Base-by-base conservation (phyloP, 2,888 invertebrate species). In the Dascillus cervinus region DNA sequence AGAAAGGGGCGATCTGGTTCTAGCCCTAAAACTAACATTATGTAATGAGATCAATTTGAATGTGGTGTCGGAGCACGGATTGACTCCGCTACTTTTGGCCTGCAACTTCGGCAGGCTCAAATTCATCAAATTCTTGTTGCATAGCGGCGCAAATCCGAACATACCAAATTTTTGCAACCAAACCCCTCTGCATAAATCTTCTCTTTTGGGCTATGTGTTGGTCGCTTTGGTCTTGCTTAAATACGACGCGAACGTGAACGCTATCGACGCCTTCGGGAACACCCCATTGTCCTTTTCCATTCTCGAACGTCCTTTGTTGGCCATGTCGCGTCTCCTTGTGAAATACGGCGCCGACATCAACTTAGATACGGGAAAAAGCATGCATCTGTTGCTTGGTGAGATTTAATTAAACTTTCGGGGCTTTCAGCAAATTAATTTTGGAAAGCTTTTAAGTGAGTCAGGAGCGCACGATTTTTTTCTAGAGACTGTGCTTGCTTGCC, bases 241-340 rank as follows among this genome's bases (percentile, higher is more conserved):
- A 2, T 60, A 61, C 14, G 64, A 64, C 3, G 56, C 66, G 6
- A 39, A 55, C 4, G 45, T 64, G 4, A 66, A 64, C 26, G 38
- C 64, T 2, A 62, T 60, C 39, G 70, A 71, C 42, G 53, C 60
- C 20, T 50, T 70, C 15, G 66, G 65, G 13, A 62, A 67, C 62
- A 67, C 70, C n/a, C 68, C 71, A 3, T 56, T 72, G 3, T 66
- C 65, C 1, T 65, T 23, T 60, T 65, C 52, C 41, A 41, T 68
- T 11, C 60, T 69, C 58, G 65, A 69, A 49, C 67, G 66, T 3
- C 68, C 65, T 8, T 62, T 62, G 6, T 39, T 58, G 22, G 40
- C 34, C 39, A 54, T 67, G 33, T 63, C 61, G 5, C 51, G 54
- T 20, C 49, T 66, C 5, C 53, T 71, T 22, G 64, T 70, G 37